phyloP scores from a whole-genome alignment of 2,113 vertebrate genomes.

The Piprites chloris region DNA sequence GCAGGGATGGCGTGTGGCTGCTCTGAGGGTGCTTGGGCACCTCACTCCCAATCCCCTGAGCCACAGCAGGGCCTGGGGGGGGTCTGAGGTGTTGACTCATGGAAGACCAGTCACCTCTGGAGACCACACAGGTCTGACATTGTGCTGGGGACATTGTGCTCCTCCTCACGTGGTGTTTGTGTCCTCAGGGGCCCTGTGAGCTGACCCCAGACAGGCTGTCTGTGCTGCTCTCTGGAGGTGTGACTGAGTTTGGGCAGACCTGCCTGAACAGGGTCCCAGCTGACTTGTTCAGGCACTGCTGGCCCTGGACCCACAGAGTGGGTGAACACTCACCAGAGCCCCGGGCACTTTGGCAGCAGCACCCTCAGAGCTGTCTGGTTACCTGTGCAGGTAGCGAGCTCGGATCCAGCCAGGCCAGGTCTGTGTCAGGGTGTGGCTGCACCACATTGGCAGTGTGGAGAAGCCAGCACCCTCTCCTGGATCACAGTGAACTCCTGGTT shows the following conservation, averaged over 20 bases:
- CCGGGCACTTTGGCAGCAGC: neutral
- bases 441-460: rapidly evolving
- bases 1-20: neutral
- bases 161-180: rapidly evolving
- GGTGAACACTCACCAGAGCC: neutral
- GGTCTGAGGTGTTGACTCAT: neutral
- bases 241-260: neutral
- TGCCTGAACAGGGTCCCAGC: neutral
- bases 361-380: neutral
- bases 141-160: rapidly evolving
- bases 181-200: neutral
- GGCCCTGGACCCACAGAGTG: neutral
- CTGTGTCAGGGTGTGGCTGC: neutral
- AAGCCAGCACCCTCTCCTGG: neutral
- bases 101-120: neutral
- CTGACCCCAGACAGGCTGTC: neutral
- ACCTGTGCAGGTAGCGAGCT: neutral
- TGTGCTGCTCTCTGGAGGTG: neutral
- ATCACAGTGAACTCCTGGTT: neutral
- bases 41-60: neutral
- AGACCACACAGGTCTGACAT: neutral
- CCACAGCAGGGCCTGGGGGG: neutral
- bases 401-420: rapidly evolving
- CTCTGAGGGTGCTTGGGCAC: neutral
- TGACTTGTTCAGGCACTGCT: neutral